Base-by-base conservation (phyloP, 2,888 invertebrate genomes). In the Ptilodon capucinus region DNA sequence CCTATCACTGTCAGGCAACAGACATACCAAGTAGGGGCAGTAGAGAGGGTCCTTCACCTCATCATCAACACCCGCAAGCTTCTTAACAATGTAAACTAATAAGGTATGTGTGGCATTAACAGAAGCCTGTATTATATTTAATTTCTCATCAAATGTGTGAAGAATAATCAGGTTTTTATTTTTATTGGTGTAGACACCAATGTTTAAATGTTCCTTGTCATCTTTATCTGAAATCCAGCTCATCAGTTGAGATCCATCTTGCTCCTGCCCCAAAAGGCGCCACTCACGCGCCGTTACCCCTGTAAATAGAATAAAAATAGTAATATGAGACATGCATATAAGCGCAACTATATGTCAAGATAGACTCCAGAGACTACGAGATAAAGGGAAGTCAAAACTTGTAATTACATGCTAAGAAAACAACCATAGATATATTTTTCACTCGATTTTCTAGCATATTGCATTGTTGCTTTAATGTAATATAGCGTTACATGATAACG, bases 241-340 rank as follows among this genome's bases (percentile, higher is more conserved):
- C 25, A 96, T 91, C 21, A 96, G 77, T 69, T 96, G 90, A 0
- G 93, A 93, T 2, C 95, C 95, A 78, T 96, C 94, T 78, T 94
- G 94, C 74, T 97, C 96, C 80, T 96, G 96, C 0, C 96, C 96
- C 57, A 97, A 82, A 46, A 96, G 88, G 48, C 95, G 93, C 95
- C 96, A 96, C 89, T 96, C 95, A 59, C 93, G 92, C 0, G 95
- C 94, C 74, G 92, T 92, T 55, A 91, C 79, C 57, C 92, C 94
- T 94, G 79, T 30, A 85, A 81, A 46, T 21, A 23, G 23, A 25
- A 44, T 19, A 19, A 38, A 14, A 19, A 18, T 2, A 21, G 19
- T 19, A 19, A 17, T n/a, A 38, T 18, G 17, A 17, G 35, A 18
- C 17, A 11, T 11, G 11, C n/a, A n/a, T n/a, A n/a, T n/a, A 2